phyloP scores from a whole-genome alignment of 2,888 invertebrate genomes.

The Euphydryas editha region DNA sequence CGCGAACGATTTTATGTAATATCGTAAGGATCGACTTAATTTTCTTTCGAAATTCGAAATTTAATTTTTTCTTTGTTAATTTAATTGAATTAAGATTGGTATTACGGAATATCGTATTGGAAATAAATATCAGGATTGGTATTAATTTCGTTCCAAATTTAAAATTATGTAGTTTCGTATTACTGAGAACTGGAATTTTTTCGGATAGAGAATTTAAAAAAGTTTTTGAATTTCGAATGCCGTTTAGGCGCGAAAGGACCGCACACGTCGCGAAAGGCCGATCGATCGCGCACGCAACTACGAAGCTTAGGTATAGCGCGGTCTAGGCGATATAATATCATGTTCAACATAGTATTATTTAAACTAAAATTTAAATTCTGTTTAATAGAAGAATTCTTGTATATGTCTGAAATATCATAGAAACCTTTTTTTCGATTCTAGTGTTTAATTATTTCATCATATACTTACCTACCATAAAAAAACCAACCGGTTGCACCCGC shows the following conservation, averaged over 20 bases:
- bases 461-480: too few species aligned
- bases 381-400: too few species aligned
- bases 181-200: constrained; percentile 16
- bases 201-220: constrained; percentile 45
- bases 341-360: not conserved
- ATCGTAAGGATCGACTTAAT: constrained; percentile 10
- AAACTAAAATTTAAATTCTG: too few species aligned
- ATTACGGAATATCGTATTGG: not conserved
- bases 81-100: not conserved
- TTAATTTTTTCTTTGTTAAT: too few species aligned
- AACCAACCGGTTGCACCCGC: too few species aligned
- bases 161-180: not conserved
- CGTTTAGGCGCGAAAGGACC: constrained; percentile 62
- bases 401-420: too few species aligned
- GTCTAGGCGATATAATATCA: not conserved
- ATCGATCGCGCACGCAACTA: constrained; percentile 56
- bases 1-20: constrained; percentile 30
- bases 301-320: constrained; percentile 1
- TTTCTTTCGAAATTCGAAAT: too few species aligned
- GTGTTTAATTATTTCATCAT: too few species aligned
- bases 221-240: constrained; percentile 60
- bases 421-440: too few species aligned
- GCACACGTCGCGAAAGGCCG: constrained; percentile 65
- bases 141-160: not conserved
- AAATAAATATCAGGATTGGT: too few species aligned